Base-by-base conservation (phyloP, 2,797 vertebrate species). In the Australoheros facetus region DNA sequence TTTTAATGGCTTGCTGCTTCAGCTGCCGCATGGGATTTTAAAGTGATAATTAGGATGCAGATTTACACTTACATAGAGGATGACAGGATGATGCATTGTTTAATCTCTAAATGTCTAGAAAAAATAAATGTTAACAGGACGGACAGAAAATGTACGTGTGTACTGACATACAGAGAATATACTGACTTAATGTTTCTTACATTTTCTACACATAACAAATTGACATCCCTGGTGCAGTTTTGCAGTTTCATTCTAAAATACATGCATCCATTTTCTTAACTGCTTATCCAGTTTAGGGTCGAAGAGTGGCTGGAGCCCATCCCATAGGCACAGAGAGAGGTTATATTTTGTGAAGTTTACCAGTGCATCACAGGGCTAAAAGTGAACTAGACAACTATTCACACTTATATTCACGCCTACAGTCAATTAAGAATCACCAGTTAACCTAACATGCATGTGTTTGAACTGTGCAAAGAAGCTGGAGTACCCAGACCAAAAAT, bases 11-110 rank as follows among this genome's bases (percentile, higher is more conserved):
- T 21, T 2, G 28, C 28, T 3, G 23, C 77, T 54, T 78, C 64
- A 71, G 53, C 54, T 16, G 32, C 26, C 53, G n/a, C 28, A n/a
- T 3, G 21, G 53, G 56, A n/a, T 17, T 71, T 73, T 79, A 32
- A 82, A 54, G 54, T 81, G 79, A 83, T 82, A 58, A 85, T 81
- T 77, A 72, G 45, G 23, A 79, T 70, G 45, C 13, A 81, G 55
- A 72, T 82, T 74, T 45, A 64, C 73, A 58, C n/a, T 5, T 23
- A 7, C 45, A 37, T 60, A 14, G 56, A 45, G 56, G 34, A 75
- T 57, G 71, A 72, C 56, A 56, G 55, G 30, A 60, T 77, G 34
- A 83, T 75, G 34, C 78, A 30, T 42, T 57, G 64, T 8, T 73
- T 42, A 71, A 34, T 70, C 55, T 57, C 28, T 39, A 34, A 62